A percentile compares a stretch with the other conserved stretches of the same genome.
These are phyloP conservation scores for Notolepis coatsorum DNA, from an alignment of 2,797 vertebrate genomes.

Conservation along the genomic window DNA sequence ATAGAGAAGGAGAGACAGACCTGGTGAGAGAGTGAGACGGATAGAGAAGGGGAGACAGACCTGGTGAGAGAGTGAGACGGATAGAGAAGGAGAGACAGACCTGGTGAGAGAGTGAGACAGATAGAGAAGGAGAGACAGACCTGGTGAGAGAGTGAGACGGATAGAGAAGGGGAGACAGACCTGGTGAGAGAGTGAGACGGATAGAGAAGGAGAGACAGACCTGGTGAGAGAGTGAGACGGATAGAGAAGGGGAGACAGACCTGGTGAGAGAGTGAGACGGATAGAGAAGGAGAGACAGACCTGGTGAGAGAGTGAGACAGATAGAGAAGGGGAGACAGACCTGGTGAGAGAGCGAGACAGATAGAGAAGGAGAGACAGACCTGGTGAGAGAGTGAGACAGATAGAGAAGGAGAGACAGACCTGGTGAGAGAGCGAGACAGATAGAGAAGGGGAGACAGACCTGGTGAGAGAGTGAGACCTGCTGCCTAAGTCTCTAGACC, in stretches of 20 bases:
- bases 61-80: too few species aligned
- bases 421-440: neutral
- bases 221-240: neutral
- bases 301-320: neutral
- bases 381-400: neutral
- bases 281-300: neutral
- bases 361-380: neutral
- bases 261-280: neutral
- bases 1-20: too few species aligned
- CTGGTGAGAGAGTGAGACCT: slow-evolving; percentile 82
- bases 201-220: neutral
- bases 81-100: too few species aligned
- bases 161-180: neutral
- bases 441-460: slow-evolving; percentile 17
- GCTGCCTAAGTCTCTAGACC: slow-evolving; percentile 87
- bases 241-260: neutral
- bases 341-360: neutral
- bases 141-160: neutral
- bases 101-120: too few species aligned
- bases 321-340: neutral
- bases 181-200: neutral
- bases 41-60: too few species aligned
- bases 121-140: too few species aligned
- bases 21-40: too few species aligned
- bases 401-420: neutral